phyloP scores from a whole-genome alignment of 2,113 vertebrate species.

The Zapornia atra region DNA sequence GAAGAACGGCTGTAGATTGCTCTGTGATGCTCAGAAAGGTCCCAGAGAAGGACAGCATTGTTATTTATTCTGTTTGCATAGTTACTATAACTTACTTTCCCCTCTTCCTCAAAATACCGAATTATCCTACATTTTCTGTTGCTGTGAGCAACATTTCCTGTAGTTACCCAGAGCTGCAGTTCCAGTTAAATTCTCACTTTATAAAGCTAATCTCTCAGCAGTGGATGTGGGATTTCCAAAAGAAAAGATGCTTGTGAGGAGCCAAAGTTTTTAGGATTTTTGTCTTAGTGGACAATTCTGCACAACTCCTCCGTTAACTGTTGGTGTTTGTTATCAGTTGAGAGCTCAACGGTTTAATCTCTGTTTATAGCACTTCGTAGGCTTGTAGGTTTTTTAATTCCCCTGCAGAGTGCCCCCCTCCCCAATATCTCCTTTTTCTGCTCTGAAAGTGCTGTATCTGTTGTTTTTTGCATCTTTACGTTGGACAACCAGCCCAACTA shows the following conservation, averaged over 20 bases:
- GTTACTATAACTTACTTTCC: constrained; percentile 24
- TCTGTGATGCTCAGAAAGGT: background rate
- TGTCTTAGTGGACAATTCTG: background rate
- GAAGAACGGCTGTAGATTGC: background rate
- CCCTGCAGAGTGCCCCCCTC: background rate
- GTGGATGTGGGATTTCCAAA: constrained; percentile 13
- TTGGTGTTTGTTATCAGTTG: background rate
- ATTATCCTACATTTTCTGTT: constrained; percentile 40
- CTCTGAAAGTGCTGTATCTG: background rate
- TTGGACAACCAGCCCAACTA: background rate
- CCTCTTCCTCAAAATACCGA: background rate
- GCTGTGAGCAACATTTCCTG: constrained; percentile 26
- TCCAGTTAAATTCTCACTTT: constrained; percentile 32
- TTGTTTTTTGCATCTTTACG: background rate
- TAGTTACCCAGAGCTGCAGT: constrained; percentile 30
- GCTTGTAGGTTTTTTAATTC: background rate
- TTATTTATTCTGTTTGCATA: constrained; percentile 2
- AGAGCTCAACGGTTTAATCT: background rate
- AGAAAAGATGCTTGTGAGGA: background rate
- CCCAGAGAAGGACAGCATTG: background rate
- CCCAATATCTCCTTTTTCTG: background rate
- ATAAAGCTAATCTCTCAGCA: constrained; percentile 4
- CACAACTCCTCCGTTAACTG: background rate
- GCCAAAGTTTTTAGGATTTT: constrained; percentile 8
- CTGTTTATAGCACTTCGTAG: background rate